phyloP scores from a whole-genome alignment of 2,797 vertebrate species.

The Xenops minutus region DNA sequence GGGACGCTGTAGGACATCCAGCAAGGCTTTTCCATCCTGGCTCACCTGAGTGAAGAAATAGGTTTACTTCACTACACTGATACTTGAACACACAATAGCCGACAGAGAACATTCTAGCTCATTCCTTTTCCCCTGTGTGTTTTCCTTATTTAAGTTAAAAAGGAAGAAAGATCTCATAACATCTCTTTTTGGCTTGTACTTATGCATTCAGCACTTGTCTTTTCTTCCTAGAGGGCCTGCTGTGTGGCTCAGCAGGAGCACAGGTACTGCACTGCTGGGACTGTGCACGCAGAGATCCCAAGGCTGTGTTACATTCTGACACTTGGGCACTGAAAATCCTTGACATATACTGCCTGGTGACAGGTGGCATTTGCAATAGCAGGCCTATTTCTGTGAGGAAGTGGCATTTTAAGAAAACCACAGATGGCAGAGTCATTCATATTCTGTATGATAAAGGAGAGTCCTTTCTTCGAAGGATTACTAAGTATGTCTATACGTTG shows the following conservation, averaged over 20 bases:
- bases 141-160: not conserved
- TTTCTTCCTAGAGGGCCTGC: not conserved
- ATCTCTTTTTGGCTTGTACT: not conserved
- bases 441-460: constrained; percentile 23
- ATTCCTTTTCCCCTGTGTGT: not conserved
- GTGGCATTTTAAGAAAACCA: constrained; percentile 55
- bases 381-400: not conserved
- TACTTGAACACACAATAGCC: not conserved
- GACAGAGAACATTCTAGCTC: not conserved
- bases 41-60: constrained; percentile 83
- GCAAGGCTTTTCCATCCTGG: constrained; percentile 94
- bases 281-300: not conserved
- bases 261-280: not conserved
- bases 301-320: not conserved
- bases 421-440: constrained; percentile 59
- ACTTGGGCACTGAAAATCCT: not conserved
- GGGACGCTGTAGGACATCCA: constrained; percentile 96
- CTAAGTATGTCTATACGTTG: not conserved
- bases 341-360: not conserved
- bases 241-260: not conserved
- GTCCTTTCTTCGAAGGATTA: not conserved
- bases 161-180: not conserved
- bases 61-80: not conserved
- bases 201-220: not conserved
- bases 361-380: constrained; percentile 49